A percentile compares a stretch with the other conserved stretches of the same genome.
These are phyloP conservation scores for Orchesellides sinensis DNA, from an alignment of 2,888 invertebrate species.

Conservation along the genomic window DNA sequence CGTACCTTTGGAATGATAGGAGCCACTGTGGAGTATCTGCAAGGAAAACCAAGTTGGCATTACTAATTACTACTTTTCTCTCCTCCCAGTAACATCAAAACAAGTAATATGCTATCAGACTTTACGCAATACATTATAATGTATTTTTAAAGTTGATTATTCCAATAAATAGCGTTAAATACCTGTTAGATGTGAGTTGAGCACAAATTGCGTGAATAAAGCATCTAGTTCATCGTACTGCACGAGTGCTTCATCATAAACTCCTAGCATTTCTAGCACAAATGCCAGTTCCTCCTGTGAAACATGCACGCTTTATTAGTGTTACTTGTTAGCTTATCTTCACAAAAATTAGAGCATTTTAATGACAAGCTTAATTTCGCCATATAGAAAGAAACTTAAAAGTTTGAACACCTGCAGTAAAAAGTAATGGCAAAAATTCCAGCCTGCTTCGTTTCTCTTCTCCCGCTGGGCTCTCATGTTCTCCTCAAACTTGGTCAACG, in stretches of 20 bases:
- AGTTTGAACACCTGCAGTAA: conserved; percentile 85
- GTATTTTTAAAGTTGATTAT: no score
- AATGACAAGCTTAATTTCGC: background rate
- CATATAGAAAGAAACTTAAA: background rate
- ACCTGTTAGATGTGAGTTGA: conserved; percentile 92
- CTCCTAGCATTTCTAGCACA: conserved; percentile 94
- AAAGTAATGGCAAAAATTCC: conserved; percentile 98
- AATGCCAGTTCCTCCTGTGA: conserved; percentile 95
- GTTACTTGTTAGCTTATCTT: no score
- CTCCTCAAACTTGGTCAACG: conserved; percentile 91
- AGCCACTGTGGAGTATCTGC: conserved; percentile 91
- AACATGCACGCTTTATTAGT: background rate
- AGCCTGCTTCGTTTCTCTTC: conserved; percentile 90
- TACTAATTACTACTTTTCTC: no score
- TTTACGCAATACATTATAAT: no score
- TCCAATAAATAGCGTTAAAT: no score
- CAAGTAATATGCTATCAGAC: no score
- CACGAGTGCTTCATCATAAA: conserved; percentile 95
- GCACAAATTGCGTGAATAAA: conserved; percentile 96
- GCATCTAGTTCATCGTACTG: conserved; percentile 99
- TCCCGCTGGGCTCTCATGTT: conserved; percentile 93
- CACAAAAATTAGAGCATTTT: conserved; percentile 10
- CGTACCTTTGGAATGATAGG: conserved; percentile 86
- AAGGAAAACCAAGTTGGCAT: no score
- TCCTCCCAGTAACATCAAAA: no score